Evolutionary conservation across 2,797 vertebrate species (phyloP), one percentile per base, ranked within the genome.

Genomic region (Betta splendens): DNA sequence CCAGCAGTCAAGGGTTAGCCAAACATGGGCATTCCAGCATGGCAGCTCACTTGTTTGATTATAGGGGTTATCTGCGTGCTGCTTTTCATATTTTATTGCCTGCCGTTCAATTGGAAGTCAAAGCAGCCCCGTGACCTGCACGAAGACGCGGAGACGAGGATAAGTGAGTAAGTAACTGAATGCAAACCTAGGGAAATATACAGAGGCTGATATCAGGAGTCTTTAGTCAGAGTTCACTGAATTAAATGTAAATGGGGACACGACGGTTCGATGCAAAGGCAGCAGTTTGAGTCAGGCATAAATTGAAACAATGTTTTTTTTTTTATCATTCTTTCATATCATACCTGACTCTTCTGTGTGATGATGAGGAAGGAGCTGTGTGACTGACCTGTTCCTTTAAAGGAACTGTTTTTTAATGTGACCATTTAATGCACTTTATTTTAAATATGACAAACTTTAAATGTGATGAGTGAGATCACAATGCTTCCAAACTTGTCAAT

Each of bases 11-110:
- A 92, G 89, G 66, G 66, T 72, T 93, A 83, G 54, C 95, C 95
- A 92, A 96, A 94, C 94, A 95, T 94, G 95, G 95, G 89, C 87
- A 92, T 92, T 32, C 12, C 82, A 74, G 75, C 65, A 52, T 77
- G 83, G 77, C 85, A 85, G 60, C 65, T 77, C 58, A 31, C 5
- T 46, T 66, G 73, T 74, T 78, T 80, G 71, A 81, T 80, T 62
- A 51, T 31, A 28, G 62, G 56, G 20, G 43, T 85, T 79, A 84
- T 89, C 77, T 68, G 64, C 3, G 46, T 53, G 67, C 73, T 88
- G 67, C 51, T 89, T 86, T 85, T 81, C 75, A 80, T 87, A 22
- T 76, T 87, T 85, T 87, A 86, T 75, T 75, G 61, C 72, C 65
- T 66, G 59, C 39, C 73, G 49, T 48, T 66, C 35, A 45, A 51